Base-by-base conservation (phyloP, 1,140 invertebrate genomes). In the Lineus longissimus region DNA sequence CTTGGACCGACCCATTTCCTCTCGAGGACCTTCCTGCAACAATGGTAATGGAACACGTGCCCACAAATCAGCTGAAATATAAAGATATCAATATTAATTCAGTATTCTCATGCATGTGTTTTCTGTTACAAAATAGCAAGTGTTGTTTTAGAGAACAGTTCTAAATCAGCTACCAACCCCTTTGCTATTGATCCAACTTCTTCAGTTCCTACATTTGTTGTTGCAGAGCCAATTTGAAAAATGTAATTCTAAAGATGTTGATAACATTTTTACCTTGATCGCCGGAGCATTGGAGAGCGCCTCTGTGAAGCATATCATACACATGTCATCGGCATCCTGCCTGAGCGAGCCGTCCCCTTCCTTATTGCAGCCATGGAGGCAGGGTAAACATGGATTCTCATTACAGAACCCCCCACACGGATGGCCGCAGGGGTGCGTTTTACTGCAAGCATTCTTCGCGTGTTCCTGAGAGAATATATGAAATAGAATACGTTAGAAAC, bases 221-320 rank as follows among this genome's bases (percentile, higher is more conserved):
- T 19, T 47, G 43, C 43, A 47, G 33, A 36, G 19, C 13, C 22
- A 31, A 40, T 22, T 17, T 1, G 56, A 58, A 22, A 58, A 9
- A 25, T 9, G 7, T 11, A 33, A 19, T 6, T 57, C 6, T 7
- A 19, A 55, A 64, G 59, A 19, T 62, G 31, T 19, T 11, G n/a
- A 2, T 54, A 25, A 15, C 1, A 17, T 0, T 62, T 65, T 68
- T 76, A 90, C 89, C 84, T 91, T 90, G 75, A 98, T 89, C n/a
- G 94, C 92, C 17, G 96, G 96, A 0, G 95, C 94, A 67, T 90
- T 94, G 23, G 93, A 91, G 2, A 99, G 82, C 0, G 95, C 93
- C 77, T 98, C 95, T 0, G 93, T 95, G 80, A 99, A 98, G 77
- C 96, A 98, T 65, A 98, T 95, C 93, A 98, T 98, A 82, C 96